phyloP scores from a whole-genome alignment of 2,888 invertebrate species.

The Unio pictorum region DNA sequence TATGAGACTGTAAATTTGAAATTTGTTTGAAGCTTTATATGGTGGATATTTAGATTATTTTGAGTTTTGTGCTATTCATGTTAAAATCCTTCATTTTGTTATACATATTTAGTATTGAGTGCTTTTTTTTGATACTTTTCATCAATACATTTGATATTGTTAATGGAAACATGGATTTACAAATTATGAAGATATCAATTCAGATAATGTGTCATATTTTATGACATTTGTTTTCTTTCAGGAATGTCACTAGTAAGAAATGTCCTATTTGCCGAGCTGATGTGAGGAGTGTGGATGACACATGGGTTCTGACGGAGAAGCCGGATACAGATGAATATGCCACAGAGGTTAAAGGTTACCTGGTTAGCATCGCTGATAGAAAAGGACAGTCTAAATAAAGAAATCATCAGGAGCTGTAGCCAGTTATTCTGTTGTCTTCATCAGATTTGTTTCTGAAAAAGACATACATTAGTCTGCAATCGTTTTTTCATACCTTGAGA shows the following conservation, averaged over 20 bases:
- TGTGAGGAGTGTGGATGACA: slow-evolving; percentile 78
- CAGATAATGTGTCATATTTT: not conserved
- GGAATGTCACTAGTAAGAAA: slow-evolving; percentile 80
- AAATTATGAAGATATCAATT: not conserved
- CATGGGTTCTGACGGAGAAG: slow-evolving; percentile 69
- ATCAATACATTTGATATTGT: not conserved
- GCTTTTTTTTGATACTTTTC: too few species aligned
- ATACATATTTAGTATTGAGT: too few species aligned
- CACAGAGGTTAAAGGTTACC: slow-evolving; percentile 62
- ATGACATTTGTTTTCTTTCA: slow-evolving; percentile 61
- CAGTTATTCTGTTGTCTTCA: too few species aligned
- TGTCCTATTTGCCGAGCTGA: slow-evolving; percentile 81
- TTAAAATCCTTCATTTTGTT: too few species aligned
- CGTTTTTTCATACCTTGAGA: too few species aligned
- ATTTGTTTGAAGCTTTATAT: too few species aligned
- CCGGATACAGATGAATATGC: slow-evolving; percentile 64
- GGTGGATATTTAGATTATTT: too few species aligned
- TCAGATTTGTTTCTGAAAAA: too few species aligned
- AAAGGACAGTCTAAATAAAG: slow-evolving; percentile 5
- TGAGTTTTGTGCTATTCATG: too few species aligned
- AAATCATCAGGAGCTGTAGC: too few species aligned
- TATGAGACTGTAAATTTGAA: too few species aligned
- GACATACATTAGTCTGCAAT: too few species aligned
- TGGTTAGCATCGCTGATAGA: slow-evolving; percentile 65
- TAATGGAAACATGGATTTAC: not conserved